A percentile compares a stretch with the other conserved stretches of the same genome.
These are phyloP conservation scores for Drosophila tsacasi DNA, from an alignment of 1,140 invertebrate species.

Conservation along the genomic window DNA sequence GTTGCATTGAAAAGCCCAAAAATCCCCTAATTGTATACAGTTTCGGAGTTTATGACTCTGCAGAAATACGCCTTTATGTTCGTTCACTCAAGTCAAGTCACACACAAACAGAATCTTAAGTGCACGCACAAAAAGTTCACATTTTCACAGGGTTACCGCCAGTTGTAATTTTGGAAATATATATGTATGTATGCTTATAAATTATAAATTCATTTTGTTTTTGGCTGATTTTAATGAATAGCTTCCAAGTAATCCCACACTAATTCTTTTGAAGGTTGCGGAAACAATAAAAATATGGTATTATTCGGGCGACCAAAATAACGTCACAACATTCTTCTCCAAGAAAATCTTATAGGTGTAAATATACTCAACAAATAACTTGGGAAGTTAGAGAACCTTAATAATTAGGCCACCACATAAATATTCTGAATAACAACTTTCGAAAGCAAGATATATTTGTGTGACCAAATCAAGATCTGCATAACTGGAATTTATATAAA, in stretches of 20 bases:
- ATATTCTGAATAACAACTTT: too few relatives aligned
- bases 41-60: constrained; percentile 43
- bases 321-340: background rate
- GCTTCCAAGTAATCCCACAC: background rate
- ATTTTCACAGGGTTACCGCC: background rate
- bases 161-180: background rate
- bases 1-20: constrained; percentile 44
- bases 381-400: too few relatives aligned
- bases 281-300: too few relatives aligned
- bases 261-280: constrained; percentile 12
- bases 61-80: constrained; percentile 33
- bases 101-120: constrained; percentile 17
- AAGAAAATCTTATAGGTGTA: background rate
- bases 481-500: constrained; percentile 5
- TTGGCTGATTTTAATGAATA: constrained; percentile 3
- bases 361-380: background rate
- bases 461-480: background rate
- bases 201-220: background rate
- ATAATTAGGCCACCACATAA: too few relatives aligned
- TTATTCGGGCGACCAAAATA: background rate
- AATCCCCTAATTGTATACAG: constrained; percentile 41
- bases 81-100: constrained; percentile 6
- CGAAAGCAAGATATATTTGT: background rate
- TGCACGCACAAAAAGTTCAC: constrained; percentile 2
- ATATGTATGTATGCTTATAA: background rate